Conservation (phyloP, 2,113 vertebrate species). For the Anser cygnoides region DNA sequence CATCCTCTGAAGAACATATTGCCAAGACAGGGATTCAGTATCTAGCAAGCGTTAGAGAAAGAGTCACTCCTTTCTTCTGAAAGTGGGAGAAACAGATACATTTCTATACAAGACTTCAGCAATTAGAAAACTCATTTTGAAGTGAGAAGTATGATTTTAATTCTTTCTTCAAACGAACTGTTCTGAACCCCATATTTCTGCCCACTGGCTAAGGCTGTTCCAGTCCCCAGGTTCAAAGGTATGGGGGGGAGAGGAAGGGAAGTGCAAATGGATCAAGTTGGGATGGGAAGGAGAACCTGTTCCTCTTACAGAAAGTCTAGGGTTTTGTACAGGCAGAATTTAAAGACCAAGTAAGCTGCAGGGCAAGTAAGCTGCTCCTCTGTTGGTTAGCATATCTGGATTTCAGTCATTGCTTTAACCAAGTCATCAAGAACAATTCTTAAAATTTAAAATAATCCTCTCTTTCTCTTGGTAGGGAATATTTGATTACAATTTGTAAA, state of each 20-base stretch:
- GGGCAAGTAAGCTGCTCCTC: not conserved
- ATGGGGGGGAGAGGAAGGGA: not conserved
- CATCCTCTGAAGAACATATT: not conserved
- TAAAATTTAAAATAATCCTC: not conserved
- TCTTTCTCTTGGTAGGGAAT: not conserved
- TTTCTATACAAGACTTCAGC: not conserved
- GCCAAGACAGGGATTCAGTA: not conserved
- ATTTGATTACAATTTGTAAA: not conserved
- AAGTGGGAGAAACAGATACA: not conserved
- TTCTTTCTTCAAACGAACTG: not conserved
- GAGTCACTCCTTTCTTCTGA: not conserved
- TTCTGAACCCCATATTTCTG: not conserved
- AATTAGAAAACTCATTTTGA: not conserved
- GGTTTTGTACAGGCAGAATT: not conserved
- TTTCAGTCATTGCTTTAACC: not conserved
- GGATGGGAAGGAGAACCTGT: not conserved
- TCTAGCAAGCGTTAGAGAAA: not conserved
- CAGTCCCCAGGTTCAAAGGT: not conserved
- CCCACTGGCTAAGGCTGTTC: not conserved
- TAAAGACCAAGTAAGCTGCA: not conserved
- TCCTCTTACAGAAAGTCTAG: not conserved
- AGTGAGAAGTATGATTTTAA: not conserved
- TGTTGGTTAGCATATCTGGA: not conserved
- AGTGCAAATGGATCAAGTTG: not conserved
- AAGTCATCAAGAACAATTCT: not conserved